Percentiles rank a stretch among this genome's conserved stretches.
These are phyloP conservation scores for Eueides isabella DNA, from an alignment of 1,140 invertebrate species.

Conservation along the genomic window DNA sequence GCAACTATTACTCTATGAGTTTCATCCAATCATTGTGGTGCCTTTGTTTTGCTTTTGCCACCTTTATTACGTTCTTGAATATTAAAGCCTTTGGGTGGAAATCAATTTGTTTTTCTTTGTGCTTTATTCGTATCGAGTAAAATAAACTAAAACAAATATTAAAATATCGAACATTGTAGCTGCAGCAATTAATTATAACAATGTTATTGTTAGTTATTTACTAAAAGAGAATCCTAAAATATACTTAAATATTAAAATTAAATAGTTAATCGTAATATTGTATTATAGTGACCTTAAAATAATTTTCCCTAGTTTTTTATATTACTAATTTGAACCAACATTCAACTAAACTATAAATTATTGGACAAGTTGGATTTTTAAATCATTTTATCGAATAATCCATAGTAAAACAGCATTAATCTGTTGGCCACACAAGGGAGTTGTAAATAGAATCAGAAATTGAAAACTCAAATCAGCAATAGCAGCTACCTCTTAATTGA, in stretches of 20 bases:
- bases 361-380: too few relatives aligned
- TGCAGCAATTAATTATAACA: background rate
- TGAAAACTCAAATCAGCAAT: slow-evolving; percentile 28
- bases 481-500: slow-evolving; percentile 25
- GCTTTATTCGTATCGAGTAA: slow-evolving; percentile 15
- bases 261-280: too few relatives aligned
- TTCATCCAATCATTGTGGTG: slow-evolving; percentile 36
- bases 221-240: background rate
- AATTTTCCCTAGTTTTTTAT: too few relatives aligned
- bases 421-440: background rate
- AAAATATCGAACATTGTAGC: background rate
- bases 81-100: slow-evolving; percentile 24
- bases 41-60: slow-evolving; percentile 34
- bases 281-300: too few relatives aligned
- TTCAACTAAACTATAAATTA: too few relatives aligned
- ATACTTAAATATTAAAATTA: too few relatives aligned
- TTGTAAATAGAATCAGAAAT: slow-evolving; percentile 17
- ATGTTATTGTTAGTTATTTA: background rate
- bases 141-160: background rate
- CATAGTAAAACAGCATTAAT: background rate
- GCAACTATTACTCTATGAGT: slow-evolving; percentile 38
- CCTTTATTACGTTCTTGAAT: slow-evolving; percentile 35
- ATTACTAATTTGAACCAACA: too few relatives aligned
- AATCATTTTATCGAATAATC: background rate
- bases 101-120: slow-evolving; percentile 25